These are phyloP conservation scores for Dicycla oo DNA, from an alignment of 2,888 invertebrate genomes.

Conservation along the genomic window DNA sequence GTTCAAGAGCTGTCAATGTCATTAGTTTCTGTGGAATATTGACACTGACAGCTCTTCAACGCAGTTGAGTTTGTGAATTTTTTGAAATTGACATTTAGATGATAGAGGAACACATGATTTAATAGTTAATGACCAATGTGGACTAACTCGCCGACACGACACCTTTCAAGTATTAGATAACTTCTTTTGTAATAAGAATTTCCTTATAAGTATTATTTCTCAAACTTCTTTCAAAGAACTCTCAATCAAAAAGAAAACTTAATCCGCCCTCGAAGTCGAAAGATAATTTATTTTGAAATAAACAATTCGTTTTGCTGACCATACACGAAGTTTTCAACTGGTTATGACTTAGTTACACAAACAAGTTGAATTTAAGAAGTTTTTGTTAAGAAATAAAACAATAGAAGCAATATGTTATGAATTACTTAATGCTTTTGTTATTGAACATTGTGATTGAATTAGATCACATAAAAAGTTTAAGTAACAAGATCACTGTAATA, in stretches of 20 bases:
- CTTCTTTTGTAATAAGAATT: not conserved
- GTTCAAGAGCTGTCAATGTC: not conserved
- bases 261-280: not conserved
- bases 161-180: not conserved
- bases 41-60: too few relatives aligned
- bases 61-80: too few relatives aligned
- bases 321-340: not conserved
- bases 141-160: not conserved
- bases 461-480: conserved; percentile 14
- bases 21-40: too few relatives aligned
- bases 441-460: conserved; percentile 9
- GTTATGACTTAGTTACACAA: conserved; percentile 1
- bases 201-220: not conserved
- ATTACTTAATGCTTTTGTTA: conserved; percentile 29
- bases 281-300: too few relatives aligned
- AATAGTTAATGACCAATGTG: not conserved
- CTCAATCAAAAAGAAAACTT: too few relatives aligned
- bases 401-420: conserved; percentile 24
- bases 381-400: conserved; percentile 40
- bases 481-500: not conserved
- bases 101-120: not conserved
- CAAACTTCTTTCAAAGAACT: not conserved
- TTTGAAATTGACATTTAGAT: not conserved
- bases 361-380: conserved; percentile 5
- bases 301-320: not conserved